Percentiles rank a stretch among this genome's conserved stretches.
These are phyloP conservation scores for Urocitellus parryii DNA, from an alignment of 2,113 vertebrate genomes.

Conservation along the genomic window DNA sequence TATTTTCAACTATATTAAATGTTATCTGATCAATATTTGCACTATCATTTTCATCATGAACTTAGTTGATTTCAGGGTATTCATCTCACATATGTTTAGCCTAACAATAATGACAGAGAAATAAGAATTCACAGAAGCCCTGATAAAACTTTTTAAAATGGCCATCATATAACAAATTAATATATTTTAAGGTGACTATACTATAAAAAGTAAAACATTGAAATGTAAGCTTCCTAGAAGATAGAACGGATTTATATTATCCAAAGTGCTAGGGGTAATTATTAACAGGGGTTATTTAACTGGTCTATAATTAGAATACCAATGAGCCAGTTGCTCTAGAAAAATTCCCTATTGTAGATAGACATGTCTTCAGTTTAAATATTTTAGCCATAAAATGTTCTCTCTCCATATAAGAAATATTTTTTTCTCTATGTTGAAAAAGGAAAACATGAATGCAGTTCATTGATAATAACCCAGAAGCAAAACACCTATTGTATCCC, in stretches of 20 bases:
- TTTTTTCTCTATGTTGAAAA: constrained; percentile 34
- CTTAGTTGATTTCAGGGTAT: constrained; percentile 47
- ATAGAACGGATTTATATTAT: constrained; percentile 58
- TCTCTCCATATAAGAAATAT: neutral
- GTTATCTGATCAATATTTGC: constrained; percentile 12
- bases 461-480: neutral
- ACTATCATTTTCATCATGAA: neutral
- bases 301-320: constrained; percentile 41
- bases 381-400: neutral
- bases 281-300: constrained; percentile 61
- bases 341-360: neutral
- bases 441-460: constrained; percentile 53
- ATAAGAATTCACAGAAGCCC: constrained; percentile 51
- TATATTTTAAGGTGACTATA: neutral
- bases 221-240: constrained; percentile 24
- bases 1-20: neutral
- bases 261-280: constrained; percentile 60
- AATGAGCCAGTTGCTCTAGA: constrained; percentile 30
- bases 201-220: constrained; percentile 27
- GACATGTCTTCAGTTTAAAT: constrained; percentile 42
- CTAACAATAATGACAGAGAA: constrained; percentile 46
- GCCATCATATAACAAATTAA: neutral
- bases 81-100: neutral
- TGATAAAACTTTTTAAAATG: neutral
- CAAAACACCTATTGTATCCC: neutral